Base-by-base conservation (phyloP, 2,113 vertebrate genomes). In the Eudorcas thomsonii region DNA sequence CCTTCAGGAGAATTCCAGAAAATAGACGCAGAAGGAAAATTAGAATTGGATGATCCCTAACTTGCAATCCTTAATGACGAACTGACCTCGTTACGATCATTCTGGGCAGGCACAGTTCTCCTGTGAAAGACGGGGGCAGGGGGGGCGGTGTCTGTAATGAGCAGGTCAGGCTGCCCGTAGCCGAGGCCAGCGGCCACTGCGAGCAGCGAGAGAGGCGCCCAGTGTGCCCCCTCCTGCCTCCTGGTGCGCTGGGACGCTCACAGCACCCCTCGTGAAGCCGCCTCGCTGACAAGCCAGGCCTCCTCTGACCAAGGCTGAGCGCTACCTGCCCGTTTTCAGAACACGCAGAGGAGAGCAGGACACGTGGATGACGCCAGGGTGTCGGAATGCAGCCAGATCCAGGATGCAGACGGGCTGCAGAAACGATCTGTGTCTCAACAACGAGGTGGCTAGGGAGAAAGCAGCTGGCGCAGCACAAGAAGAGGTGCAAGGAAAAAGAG, bases 51-150 rank as follows among this genome's bases (percentile, higher is more conserved):
- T 45, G 45, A 45, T 57, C 36, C 33, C 21, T 23, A 17, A 28
- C 6, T 19, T 21, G 36, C 52, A 17, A 13, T 26, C 36, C 50
- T 57, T 6, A 2, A 6, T 28, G 77, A 82, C 12, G 13, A 1
- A 30, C 0, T 0, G 33, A 52, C 7, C 45, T 36, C 5, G 33
- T 30, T 9, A 39, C 0, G 10, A 21, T 45, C 50, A 2, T 1
- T 26, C 6, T 0, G 3, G 62, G 62, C 62, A 33, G 62, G 25
- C 45, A 6, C 17, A 45, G 4, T 14, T 5, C 9, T 28, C 50
- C 52, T 9, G 4, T 16, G 48, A 30, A 13, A 12, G n/a, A 6
- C 10, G 5, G 90, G 28, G 26, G 57, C 39, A 3, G 39, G 39
- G 39, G 39, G 39, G 39, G 39, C 0, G 39, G 39, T 82, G 39